phyloP scores from a whole-genome alignment of 2,888 invertebrate species.

The Noctua fimbriata region DNA sequence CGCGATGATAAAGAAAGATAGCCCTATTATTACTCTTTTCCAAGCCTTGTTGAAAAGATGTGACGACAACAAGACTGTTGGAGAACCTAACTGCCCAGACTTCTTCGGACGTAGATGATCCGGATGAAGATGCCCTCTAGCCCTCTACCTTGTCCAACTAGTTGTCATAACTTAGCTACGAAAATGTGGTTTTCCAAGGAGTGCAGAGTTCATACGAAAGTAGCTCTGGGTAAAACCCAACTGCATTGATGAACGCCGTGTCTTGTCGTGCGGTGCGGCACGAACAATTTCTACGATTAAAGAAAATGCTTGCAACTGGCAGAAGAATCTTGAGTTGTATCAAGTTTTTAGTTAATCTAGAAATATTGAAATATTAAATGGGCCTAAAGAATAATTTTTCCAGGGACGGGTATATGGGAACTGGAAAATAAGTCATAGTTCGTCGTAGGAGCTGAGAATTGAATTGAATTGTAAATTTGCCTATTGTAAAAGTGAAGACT shows the following conservation, averaged over 20 bases:
- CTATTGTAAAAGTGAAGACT: background rate
- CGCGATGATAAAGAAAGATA: no score
- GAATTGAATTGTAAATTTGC: background rate
- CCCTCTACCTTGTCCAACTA: background rate
- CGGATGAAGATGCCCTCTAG: no score
- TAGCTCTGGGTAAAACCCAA: conserved; percentile 32
- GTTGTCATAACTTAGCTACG: background rate
- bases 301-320: background rate
- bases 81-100: background rate
- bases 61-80: background rate
- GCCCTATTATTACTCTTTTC: background rate
- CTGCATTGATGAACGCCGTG: conserved; percentile 26
- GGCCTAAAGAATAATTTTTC: background rate
- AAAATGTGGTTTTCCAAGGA: conserved; percentile 24
- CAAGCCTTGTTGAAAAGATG: no score
- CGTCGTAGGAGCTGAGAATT: background rate
- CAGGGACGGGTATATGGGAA: background rate
- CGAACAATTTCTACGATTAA: conserved; percentile 38
- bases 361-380: background rate
- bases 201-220: conserved; percentile 37
- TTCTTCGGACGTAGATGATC: background rate
- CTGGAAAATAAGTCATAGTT: background rate
- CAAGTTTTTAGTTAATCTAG: background rate
- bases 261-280: conserved; percentile 24
- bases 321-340: conserved; percentile 1